Evolutionary conservation across 2,797 vertebrate species (phyloP).

Genomic region (Rachycentron canadum): DNA sequence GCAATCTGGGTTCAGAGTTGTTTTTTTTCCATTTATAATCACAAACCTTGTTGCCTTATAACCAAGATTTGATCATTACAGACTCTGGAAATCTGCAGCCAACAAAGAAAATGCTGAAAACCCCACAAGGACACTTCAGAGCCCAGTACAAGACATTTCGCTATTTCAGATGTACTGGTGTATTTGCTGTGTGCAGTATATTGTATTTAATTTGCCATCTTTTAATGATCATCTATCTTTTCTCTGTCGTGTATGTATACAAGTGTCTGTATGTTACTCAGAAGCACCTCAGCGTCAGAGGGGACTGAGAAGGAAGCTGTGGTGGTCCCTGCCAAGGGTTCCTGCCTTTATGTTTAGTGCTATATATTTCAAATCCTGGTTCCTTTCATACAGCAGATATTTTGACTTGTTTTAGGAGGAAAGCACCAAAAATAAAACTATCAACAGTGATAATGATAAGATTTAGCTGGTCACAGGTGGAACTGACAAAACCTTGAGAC

Average conservation of each 20-base stretch:
- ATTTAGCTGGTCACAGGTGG: not conserved
- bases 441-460: not conserved
- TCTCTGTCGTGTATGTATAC: not conserved
- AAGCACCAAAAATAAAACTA: conserved; percentile 2
- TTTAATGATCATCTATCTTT: not conserved
- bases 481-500: too few relatives aligned
- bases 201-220: not conserved
- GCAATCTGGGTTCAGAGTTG: not conserved
- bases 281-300: not conserved
- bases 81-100: not conserved
- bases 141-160: conserved; percentile 1
- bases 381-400: not conserved
- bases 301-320: not conserved
- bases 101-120: not conserved
- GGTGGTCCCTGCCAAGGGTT: not conserved
- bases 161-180: not conserved
- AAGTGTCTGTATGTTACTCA: not conserved
- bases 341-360: not conserved
- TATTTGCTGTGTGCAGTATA: not conserved
- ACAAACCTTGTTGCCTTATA: not conserved
- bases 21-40: not conserved
- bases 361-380: too few relatives aligned
- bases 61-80: not conserved
- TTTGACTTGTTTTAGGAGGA: conserved; percentile 2
- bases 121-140: not conserved